Conservation (phyloP, 2,888 invertebrate species). For the Encarsia formosa region DNA sequence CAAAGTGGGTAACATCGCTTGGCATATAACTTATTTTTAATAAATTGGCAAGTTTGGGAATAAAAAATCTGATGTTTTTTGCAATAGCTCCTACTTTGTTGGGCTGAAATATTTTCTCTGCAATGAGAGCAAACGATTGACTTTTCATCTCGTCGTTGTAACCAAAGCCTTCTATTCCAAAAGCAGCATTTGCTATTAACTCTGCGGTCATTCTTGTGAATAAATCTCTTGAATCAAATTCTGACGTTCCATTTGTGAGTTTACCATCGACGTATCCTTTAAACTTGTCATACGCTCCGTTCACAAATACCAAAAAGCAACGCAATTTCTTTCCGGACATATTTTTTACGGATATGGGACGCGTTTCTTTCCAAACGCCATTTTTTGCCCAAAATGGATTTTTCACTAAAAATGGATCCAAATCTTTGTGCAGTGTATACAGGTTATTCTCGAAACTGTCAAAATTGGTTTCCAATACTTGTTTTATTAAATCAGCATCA, state of each 20-base stretch:
- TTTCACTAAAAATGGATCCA: constrained; percentile 30
- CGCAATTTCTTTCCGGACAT: constrained; percentile 32
- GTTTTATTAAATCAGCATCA: constrained; percentile 35
- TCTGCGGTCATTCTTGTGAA: constrained; percentile 35
- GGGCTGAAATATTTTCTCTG: constrained; percentile 24
- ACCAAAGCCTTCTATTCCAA: constrained; percentile 37
- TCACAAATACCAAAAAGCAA: constrained; percentile 36
- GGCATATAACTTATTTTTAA: constrained; percentile 27
- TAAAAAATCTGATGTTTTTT: constrained; percentile 27
- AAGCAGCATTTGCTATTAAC: constrained; percentile 33
- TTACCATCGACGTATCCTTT: constrained; percentile 20
- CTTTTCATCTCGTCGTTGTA: constrained; percentile 29
- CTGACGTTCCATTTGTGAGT: constrained; percentile 12
- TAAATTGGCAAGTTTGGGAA: constrained; percentile 25
- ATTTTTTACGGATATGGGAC: constrained; percentile 25
- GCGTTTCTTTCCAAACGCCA: constrained; percentile 32
- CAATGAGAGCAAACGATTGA: constrained; percentile 26
- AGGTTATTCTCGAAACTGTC: constrained; percentile 32
- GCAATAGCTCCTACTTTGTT: constrained; percentile 25
- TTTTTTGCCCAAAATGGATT: constrained; percentile 35
- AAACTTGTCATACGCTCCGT: constrained; percentile 32
- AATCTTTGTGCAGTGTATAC: constrained; percentile 19
- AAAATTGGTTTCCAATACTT: constrained; percentile 31
- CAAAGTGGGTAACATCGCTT: constrained; percentile 30
- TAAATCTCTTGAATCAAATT: constrained; percentile 33